phyloP scores from a whole-genome alignment of 2,113 vertebrate genomes.

The Pseudonaja textilis region DNA sequence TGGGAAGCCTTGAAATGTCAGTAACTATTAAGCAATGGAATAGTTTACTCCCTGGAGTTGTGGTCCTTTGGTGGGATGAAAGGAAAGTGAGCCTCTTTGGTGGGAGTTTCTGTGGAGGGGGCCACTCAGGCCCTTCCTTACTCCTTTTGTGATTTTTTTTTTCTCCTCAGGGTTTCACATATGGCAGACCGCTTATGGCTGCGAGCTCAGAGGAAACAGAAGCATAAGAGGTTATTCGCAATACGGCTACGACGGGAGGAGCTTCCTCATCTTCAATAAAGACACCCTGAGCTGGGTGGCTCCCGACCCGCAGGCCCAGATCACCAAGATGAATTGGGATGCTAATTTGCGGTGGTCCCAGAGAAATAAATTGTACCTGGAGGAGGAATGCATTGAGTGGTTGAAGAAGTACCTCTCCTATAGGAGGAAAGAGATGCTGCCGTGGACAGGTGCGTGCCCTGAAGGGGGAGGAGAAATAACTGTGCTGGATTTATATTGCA shows the following conservation, averaged over 20 bases:
- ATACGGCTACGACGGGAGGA: neutral
- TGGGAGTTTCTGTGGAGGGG: neutral
- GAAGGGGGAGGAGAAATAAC: neutral
- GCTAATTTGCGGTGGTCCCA: neutral
- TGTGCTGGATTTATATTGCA: neutral
- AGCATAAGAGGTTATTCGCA: neutral
- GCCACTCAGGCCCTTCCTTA: neutral
- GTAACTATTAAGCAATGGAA: neutral
- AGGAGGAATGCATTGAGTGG: neutral
- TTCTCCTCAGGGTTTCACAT: neutral
- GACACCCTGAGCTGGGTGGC: neutral
- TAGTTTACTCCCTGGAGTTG: neutral
- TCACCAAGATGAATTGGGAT: neutral
- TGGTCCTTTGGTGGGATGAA: neutral
- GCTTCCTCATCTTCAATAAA: neutral
- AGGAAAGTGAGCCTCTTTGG: neutral
- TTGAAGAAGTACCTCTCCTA: neutral
- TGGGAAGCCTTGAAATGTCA: neutral
- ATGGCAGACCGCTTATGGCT: neutral
- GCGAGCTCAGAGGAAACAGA: neutral
- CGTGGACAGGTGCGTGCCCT: neutral
- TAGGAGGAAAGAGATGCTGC: neutral
- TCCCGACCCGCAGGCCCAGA: neutral
- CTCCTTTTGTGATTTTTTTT: neutral
- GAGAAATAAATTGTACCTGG: neutral